Evolutionary conservation across 1,140 invertebrate species (phyloP).

Genomic region (Lasioglossum albipes): DNA sequence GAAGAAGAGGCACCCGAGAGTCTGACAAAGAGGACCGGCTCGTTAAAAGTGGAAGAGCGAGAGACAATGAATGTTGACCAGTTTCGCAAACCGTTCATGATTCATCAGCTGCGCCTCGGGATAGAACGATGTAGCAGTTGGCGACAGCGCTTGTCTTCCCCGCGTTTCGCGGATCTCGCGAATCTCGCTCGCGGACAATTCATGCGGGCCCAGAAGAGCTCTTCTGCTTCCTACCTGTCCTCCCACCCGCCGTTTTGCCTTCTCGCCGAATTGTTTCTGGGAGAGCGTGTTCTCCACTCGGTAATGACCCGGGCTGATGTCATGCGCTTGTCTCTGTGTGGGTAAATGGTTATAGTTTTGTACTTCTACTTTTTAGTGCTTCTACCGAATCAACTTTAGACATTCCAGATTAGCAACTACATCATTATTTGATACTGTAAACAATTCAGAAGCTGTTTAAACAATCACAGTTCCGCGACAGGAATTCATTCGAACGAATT

Average conservation of each 20-base stretch:
- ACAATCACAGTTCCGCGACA: too few relatives aligned
- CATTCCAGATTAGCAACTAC: too few relatives aligned
- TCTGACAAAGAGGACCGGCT: neutral
- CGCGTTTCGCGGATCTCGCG: neutral
- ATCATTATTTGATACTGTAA: too few relatives aligned
- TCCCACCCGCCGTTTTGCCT: neutral
- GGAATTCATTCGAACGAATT: too few relatives aligned
- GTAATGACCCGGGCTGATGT: neutral
- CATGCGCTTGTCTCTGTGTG: neutral
- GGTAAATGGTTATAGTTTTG: too few relatives aligned
- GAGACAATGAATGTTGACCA: conserved; percentile 29
- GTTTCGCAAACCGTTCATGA: conserved; percentile 25
- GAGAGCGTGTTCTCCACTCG: neutral
- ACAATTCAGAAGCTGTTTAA: too few relatives aligned
- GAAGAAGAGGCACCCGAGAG: neutral
- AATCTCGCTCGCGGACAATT: neutral
- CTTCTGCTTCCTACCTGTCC: conserved; percentile 12
- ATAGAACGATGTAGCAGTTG: conserved; percentile 7
- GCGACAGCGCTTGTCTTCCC: conserved; percentile 13
- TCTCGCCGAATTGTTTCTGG: neutral
- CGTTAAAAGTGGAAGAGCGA: conserved; percentile 43
- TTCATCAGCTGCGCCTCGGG: conserved; percentile 10
- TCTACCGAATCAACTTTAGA: too few relatives aligned
- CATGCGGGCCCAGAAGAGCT: neutral
- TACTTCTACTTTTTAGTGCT: too few relatives aligned